These are phyloP conservation scores for Muscidifurax raptorellus DNA, from an alignment of 1,140 invertebrate genomes.

Conservation along the genomic window DNA sequence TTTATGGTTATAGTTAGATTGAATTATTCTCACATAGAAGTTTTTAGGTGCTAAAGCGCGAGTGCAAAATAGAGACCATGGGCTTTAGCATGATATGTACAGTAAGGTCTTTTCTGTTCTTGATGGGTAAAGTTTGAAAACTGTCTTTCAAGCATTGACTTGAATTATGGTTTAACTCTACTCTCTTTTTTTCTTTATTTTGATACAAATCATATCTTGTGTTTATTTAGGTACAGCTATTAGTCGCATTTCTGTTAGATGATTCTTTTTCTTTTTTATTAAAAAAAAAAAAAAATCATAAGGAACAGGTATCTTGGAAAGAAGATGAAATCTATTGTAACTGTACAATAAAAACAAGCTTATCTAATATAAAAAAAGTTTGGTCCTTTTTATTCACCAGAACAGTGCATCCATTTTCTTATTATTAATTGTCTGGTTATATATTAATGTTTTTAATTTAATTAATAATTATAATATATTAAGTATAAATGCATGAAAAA, in stretches of 20 bases:
- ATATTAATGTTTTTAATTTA: slow-evolving; percentile 14
- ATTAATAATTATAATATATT: too few relatives aligned
- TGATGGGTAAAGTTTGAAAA: neutral
- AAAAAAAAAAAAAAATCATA: slow-evolving; percentile 27
- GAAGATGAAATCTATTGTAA: slow-evolving; percentile 48
- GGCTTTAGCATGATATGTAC: slow-evolving; percentile 32
- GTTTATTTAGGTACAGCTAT: slow-evolving; percentile 28
- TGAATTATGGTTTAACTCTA: slow-evolving; percentile 25
- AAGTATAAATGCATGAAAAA: slow-evolving; percentile 3
- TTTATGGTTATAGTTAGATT: slow-evolving; percentile 15
- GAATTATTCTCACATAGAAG: slow-evolving; percentile 21
- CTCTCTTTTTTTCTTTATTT: slow-evolving; percentile 32
- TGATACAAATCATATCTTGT: slow-evolving; percentile 5
- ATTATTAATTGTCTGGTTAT: neutral
- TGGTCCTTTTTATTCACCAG: slow-evolving; percentile 41
- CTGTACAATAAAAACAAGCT: slow-evolving; percentile 53
- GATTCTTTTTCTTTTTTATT: slow-evolving; percentile 7
- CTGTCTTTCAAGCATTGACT: neutral
- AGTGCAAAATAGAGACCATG: neutral
- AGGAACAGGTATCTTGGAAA: slow-evolving; percentile 35
- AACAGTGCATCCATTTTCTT: slow-evolving; percentile 25
- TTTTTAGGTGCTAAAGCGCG: slow-evolving; percentile 27
- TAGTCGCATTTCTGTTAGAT: slow-evolving; percentile 10
- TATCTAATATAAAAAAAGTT: slow-evolving; percentile 50
- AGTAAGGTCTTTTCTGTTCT: slow-evolving; percentile 30